Evolutionary conservation across 2,888 invertebrate species (phyloP), one percentile per base, ranked within the genome.

Genomic region (Polyploca ridens): DNA sequence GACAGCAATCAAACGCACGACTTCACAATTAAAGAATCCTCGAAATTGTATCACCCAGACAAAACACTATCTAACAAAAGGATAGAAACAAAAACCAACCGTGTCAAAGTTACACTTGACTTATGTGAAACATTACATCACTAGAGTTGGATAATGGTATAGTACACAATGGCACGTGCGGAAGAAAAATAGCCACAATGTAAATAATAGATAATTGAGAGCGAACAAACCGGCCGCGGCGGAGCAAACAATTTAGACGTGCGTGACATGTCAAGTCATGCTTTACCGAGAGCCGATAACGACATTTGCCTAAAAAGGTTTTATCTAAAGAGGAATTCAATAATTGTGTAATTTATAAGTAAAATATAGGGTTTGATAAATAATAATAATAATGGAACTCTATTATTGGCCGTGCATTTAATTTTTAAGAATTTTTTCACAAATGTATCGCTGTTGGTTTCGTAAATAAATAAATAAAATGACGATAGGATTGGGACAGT

Each of bases 151-250:
- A 70, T 65, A 59, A 68, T 65, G 63, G 63, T 38, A 73, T 65
- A 66, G 70, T 70, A 63, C 73, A 68, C 4, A 64, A 62, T 70
- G 64, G 68, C 60, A 63, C 68, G 71, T 66, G 68, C 71, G 68
- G 66, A 68, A 71, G 65, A 68, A 71, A 65, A 63, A 66, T 63
- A 62, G 54, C 58, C 60, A 69, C 60, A 65, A 41, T 41, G 41
- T 61, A 61, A 61, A 61, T 61, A 61, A 61, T 61, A 41, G 41
- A 41, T 61, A 19, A 41, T 61, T 27, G 16, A 27, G 59, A 27
- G 16, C 27, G 41, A 61, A 41, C 41, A 41, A 61, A 41, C 19
- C 13, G 41, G 41, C n/a, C n/a, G n/a, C 13, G 41, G 38, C 61
- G 16, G 33, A 14, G 33, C 33, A 58, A 33, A 58, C 58, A 58